Evolutionary conservation across 1,140 invertebrate genomes (phyloP), one percentile per base, ranked within the genome.

Genomic region (Ladona fulva): DNA sequence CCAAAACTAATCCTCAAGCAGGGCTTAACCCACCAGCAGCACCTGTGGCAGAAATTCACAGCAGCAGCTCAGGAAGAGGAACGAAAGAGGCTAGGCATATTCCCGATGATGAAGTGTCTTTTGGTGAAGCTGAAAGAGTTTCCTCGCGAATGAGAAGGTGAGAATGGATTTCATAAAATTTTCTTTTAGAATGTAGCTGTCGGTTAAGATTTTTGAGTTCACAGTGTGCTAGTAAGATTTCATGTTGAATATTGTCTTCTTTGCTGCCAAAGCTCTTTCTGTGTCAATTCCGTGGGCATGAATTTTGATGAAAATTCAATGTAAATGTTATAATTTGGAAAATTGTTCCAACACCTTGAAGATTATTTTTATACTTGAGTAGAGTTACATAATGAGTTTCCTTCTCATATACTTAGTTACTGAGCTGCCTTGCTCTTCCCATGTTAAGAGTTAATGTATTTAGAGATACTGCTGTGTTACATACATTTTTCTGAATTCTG

Each of bases 91-190:
- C 75, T 16, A 29, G 75, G 25, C 75, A 76, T 25, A 84, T 82
- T 59, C 80, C 83, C n/a, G 83, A 84, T 76, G 82, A 83, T 12
- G 81, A 84, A 66, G 80, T 84, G 8, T 83, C 82, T 24, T 85
- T 84, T 78, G 83, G 84, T 11, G 84, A 85, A 79, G 84, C 84
- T 19, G 84, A 84, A 77, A 80, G 81, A 5, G 76, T 79, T 6
- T 77, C 79, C 1, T 66, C 52, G 14, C 3, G 52, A 12, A 66
- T 66, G 52, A 66, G 52, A 66, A 66, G 52, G 52, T 66, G n/a
- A 19, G n/a, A 19, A 6, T 22, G 3, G n/a, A 19, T 66, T 66
- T 19, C 12, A 66, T 3, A 66, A 66, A 66, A 6, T 66, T 16
- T 5, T 6, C n/a, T 19, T 66, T 1, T 22, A 66, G 52, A 22